Evolutionary conservation across 2,888 invertebrate species (phyloP).

Genomic region (Keiferia lycopersicella): DNA sequence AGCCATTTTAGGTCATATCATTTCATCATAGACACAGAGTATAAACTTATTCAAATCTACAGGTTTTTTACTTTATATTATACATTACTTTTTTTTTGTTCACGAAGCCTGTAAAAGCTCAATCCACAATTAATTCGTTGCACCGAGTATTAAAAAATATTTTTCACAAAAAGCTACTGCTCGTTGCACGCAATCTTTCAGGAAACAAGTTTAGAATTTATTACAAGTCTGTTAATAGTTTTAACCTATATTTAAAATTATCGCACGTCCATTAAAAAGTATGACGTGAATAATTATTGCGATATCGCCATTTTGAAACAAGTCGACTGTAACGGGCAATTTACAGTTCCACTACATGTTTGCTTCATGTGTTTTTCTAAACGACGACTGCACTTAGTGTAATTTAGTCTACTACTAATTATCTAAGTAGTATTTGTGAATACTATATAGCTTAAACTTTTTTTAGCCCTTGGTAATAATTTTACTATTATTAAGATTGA

Average conservation of each 20-base stretch:
- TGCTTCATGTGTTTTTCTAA: background rate
- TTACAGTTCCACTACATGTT: background rate
- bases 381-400: background rate
- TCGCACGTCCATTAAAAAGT: slow-evolving; percentile 25
- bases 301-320: slow-evolving; percentile 16
- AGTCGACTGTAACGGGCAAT: slow-evolving; percentile 1
- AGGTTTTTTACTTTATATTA: too few species aligned
- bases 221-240: slow-evolving; percentile 37
- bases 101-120: background rate
- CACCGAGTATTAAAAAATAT: background rate
- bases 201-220: slow-evolving; percentile 36
- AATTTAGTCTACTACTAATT: background rate
- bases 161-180: background rate
- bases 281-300: slow-evolving; percentile 20
- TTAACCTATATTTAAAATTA: slow-evolving; percentile 36
- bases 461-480: too few species aligned
- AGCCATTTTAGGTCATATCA: too few species aligned
- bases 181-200: slow-evolving; percentile 36
- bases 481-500: too few species aligned
- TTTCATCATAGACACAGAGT: too few species aligned
- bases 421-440: too few species aligned
- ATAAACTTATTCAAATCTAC: too few species aligned
- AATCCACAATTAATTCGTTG: background rate
- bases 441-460: too few species aligned
- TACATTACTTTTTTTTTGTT: too few species aligned